Evolutionary conservation across 2,113 vertebrate genomes (phyloP).

Genomic region (Siniperca knerii): DNA sequence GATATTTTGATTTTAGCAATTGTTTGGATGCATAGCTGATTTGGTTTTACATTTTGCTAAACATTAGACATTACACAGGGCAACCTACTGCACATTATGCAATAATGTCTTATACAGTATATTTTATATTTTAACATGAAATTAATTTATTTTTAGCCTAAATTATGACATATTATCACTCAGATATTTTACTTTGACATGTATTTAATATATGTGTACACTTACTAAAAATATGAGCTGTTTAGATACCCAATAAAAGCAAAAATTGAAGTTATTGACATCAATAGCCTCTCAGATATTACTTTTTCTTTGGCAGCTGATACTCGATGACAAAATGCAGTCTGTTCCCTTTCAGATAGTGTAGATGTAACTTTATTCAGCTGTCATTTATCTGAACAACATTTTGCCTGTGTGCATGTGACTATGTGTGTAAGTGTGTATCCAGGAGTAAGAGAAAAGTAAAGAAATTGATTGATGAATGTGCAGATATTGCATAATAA

Average conservation of each 20-base stretch:
- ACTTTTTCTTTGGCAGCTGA: background rate
- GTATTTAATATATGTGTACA: background rate
- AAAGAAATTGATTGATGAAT: slow-evolving; percentile 29
- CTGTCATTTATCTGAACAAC: slow-evolving; percentile 15
- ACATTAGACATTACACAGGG: background rate
- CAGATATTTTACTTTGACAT: background rate
- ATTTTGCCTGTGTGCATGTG: slow-evolving; percentile 1
- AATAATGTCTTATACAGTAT: background rate
- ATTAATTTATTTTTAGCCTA: background rate
- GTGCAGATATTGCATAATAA: slow-evolving; percentile 45
- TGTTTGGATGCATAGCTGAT: background rate
- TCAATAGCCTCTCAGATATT: background rate
- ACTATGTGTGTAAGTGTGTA: background rate
- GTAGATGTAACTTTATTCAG: slow-evolving; percentile 4
- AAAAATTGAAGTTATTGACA: background rate
- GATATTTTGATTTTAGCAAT: background rate
- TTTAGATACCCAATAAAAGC: background rate
- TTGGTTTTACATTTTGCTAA: background rate
- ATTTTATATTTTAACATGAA: background rate
- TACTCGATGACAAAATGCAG: background rate
- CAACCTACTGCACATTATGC: background rate
- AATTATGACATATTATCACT: background rate
- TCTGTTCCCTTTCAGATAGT: slow-evolving; percentile 13
- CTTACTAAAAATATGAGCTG: background rate
- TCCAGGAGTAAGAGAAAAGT: slow-evolving; percentile 22